Percentiles rank a stretch among this genome's conserved stretches.
phyloP scores from a whole-genome alignment of 2,888 invertebrate species.

The Aplocera efformata region DNA sequence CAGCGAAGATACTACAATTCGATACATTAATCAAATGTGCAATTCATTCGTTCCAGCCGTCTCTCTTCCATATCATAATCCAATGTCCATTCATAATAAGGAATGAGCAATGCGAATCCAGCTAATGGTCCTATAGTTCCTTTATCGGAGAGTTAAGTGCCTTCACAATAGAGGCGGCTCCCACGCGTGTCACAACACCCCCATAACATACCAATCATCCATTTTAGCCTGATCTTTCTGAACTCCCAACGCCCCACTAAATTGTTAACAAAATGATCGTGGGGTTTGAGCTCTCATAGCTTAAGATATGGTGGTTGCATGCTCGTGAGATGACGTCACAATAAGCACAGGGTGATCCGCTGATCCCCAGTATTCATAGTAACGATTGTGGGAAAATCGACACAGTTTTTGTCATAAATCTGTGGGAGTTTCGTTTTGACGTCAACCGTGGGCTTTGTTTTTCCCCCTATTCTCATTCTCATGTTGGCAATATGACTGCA shows the following conservation, averaged over 20 bases:
- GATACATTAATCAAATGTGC: conserved; percentile 30
- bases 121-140: conserved; percentile 75
- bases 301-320: conserved; percentile 41
- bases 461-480: conserved; percentile 25
- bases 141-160: conserved; percentile 77
- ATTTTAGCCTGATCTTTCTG: conserved; percentile 39
- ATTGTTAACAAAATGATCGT: conserved; percentile 1
- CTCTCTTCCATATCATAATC: conserved; percentile 70
- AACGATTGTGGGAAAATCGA: conserved; percentile 75
- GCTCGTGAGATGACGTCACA: conserved; percentile 51
- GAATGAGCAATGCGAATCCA: conserved; percentile 77
- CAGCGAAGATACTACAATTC: conserved; percentile 9
- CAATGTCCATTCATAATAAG: conserved; percentile 70
- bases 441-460: conserved; percentile 48
- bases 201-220: conserved; percentile 42
- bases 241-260: conserved; percentile 26
- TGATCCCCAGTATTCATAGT: conserved; percentile 63
- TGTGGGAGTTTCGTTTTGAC: conserved; percentile 75
- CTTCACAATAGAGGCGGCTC: conserved; percentile 71
- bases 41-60: conserved; percentile 43
- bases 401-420: conserved; percentile 72
- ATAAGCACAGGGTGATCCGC: conserved; percentile 55
- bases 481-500: not conserved
- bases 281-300: conserved; percentile 28
- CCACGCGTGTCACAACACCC: conserved; percentile 79